Percentiles rank a stretch among this genome's conserved stretches.
Evolutionary conservation across 1,140 invertebrate genomes (phyloP).

Genomic region (Neodiprion fabricii): DNA sequence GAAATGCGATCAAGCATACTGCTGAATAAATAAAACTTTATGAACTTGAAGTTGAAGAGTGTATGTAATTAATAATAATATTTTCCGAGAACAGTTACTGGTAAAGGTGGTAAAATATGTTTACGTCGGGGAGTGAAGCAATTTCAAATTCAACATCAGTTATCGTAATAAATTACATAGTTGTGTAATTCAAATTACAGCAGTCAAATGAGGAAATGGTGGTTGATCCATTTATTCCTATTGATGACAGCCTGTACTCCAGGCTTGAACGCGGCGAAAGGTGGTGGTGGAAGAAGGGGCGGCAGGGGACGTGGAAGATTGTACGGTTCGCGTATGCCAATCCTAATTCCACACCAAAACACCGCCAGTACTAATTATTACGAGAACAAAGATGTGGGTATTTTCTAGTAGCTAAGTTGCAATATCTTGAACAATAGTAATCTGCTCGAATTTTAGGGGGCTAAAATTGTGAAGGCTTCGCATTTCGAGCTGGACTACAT

Average conservation of each 20-base stretch:
- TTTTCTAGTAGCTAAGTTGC: constrained; percentile 22
- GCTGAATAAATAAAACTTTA: background rate
- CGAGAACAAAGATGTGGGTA: constrained; percentile 75
- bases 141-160: background rate
- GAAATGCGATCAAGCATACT: background rate
- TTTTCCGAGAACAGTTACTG: background rate
- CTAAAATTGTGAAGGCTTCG: constrained; percentile 85
- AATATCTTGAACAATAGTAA: constrained; percentile 5
- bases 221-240: constrained; percentile 40
- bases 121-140: background rate
- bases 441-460: constrained; percentile 70
- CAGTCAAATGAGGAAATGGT: constrained; percentile 50
- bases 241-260: constrained; percentile 42
- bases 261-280: constrained; percentile 49
- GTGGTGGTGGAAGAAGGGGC: constrained; percentile 51
- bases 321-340: constrained; percentile 64
- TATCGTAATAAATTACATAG: background rate
- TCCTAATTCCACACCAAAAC: constrained; percentile 70
- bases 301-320: constrained; percentile 52
- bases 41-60: background rate
- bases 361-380: constrained; percentile 73
- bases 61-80: background rate
- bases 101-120: constrained; percentile 18
- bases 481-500: constrained; percentile 94
- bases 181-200: background rate